Evolutionary conservation across 2,888 invertebrate species (phyloP).

Genomic region (Caradrina kadenii): DNA sequence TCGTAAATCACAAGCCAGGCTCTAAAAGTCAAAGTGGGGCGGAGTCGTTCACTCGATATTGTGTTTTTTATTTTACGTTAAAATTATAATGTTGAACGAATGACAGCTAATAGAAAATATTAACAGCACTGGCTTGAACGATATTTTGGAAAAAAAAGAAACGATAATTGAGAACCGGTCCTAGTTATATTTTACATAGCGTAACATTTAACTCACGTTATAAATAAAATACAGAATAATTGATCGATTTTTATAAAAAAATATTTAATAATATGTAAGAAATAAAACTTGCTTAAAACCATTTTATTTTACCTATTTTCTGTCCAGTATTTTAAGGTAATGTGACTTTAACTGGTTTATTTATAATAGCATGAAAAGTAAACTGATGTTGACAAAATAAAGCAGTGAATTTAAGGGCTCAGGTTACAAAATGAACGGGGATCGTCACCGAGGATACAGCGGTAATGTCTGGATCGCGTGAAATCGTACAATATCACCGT

Average conservation of each 20-base stretch:
- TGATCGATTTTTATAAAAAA: too few species aligned
- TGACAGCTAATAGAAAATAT: too few species aligned
- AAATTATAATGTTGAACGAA: slow-evolving; percentile 1
- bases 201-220: too few species aligned
- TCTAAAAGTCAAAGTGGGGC: slow-evolving; percentile 38
- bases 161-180: too few species aligned
- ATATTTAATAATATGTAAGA: neutral
- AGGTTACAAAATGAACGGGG: slow-evolving; percentile 66
- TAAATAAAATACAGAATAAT: too few species aligned
- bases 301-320: neutral
- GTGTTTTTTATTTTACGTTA: slow-evolving; percentile 1
- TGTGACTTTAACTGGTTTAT: slow-evolving; percentile 38
- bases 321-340: neutral
- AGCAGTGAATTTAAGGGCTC: slow-evolving; percentile 60
- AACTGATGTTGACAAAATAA: slow-evolving; percentile 52
- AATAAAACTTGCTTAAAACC: neutral
- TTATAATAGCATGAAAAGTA: slow-evolving; percentile 45
- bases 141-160: too few species aligned
- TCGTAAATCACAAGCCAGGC: slow-evolving; percentile 59
- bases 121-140: too few species aligned
- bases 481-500: slow-evolving; percentile 86
- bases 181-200: too few species aligned
- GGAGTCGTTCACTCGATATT: slow-evolving; percentile 10
- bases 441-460: slow-evolving; percentile 69
- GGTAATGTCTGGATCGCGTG: slow-evolving; percentile 89